phyloP scores from a whole-genome alignment of 2,888 invertebrate genomes.

The Agrotis segetum region DNA sequence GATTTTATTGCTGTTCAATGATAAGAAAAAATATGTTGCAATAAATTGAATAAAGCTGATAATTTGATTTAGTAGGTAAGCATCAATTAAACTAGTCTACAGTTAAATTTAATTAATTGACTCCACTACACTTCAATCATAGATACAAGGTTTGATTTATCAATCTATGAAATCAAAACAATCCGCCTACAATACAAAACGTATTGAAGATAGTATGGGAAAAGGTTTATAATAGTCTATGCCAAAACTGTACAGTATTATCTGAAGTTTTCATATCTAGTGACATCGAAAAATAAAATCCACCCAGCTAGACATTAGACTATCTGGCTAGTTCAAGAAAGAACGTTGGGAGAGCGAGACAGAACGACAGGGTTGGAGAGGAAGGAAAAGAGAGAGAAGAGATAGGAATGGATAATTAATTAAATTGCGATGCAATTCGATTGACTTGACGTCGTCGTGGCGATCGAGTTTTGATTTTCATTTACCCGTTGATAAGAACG shows the following conservation, averaged over 20 bases:
- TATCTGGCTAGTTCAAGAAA: background rate
- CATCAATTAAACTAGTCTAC: constrained; percentile 14
- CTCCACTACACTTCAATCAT: background rate
- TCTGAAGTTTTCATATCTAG: background rate
- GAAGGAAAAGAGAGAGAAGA: background rate
- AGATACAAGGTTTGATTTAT: background rate
- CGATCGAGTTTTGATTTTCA: too few relatives aligned
- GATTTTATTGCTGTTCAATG: background rate
- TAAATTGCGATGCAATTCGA: too few relatives aligned
- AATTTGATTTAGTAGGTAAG: too few relatives aligned
- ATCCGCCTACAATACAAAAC: background rate
- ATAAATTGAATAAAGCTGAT: background rate
- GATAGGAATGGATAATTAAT: too few relatives aligned
- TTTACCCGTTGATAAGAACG: too few relatives aligned
- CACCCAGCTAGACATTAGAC: background rate
- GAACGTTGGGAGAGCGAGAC: background rate
- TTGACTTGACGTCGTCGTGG: too few relatives aligned
- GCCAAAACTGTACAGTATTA: constrained; percentile 4
- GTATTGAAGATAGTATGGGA: background rate
- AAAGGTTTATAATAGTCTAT: too few relatives aligned
- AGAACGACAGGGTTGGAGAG: background rate
- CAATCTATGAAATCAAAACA: background rate
- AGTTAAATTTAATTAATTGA: background rate
- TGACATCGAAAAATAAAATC: constrained; percentile 14
- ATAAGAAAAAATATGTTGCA: background rate